phyloP scores from a whole-genome alignment of 2,797 vertebrate species.

The Cyclura pinguis region DNA sequence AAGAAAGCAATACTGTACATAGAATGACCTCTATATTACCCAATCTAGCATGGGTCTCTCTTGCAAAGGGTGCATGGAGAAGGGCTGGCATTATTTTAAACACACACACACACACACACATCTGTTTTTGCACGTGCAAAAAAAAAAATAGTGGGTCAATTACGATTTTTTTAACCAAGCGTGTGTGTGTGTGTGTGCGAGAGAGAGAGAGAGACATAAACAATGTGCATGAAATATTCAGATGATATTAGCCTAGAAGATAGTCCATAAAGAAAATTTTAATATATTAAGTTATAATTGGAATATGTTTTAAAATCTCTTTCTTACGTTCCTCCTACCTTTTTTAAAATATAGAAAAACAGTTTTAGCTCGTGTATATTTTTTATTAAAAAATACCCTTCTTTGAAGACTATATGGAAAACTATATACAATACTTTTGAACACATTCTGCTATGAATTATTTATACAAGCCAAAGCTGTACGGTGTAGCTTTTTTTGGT shows the following conservation, averaged over 20 bases:
- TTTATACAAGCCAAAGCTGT: conserved; percentile 99
- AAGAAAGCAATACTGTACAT: conserved; percentile 90
- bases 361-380: conserved; percentile 89
- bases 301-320: conserved; percentile 84
- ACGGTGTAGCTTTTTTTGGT: conserved; percentile 88
- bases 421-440: conserved; percentile 92
- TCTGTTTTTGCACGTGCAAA: conserved; percentile 85
- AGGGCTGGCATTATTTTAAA: conserved; percentile 81
- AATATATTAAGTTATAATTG: conserved; percentile 91
- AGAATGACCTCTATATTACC: conserved; percentile 82
- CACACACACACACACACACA: neutral
- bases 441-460: conserved; percentile 95
- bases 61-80: conserved; percentile 84
- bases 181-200: conserved; percentile 24
- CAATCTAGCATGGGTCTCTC: conserved; percentile 84
- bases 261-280: conserved; percentile 83
- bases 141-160: conserved; percentile 80
- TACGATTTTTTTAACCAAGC: conserved; percentile 78
- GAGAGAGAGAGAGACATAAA: conserved; percentile 75
- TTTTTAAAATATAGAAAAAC: conserved; percentile 82
- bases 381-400: conserved; percentile 89
- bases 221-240: conserved; percentile 83
- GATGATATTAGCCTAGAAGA: conserved; percentile 83
- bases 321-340: conserved; percentile 83
- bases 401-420: conserved; percentile 90